Conservation (phyloP, 2,888 invertebrate species). For the Scaptomyza caliginosa region DNA sequence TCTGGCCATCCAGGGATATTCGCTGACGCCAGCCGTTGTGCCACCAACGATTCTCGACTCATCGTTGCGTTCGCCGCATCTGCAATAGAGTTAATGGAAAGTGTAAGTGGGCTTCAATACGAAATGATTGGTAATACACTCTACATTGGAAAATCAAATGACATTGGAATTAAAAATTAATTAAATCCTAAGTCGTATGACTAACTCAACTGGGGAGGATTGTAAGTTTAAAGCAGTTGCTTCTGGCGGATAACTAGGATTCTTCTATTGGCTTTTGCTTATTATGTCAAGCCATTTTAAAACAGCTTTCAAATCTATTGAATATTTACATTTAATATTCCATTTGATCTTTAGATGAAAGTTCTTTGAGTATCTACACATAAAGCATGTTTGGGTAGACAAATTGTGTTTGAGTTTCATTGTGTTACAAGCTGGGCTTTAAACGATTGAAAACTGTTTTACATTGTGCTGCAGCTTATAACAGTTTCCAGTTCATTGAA, state of each 20-base stretch:
- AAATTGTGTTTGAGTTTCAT: not conserved
- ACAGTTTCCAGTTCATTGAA: not conserved
- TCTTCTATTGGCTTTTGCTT: too few species aligned
- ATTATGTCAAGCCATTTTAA: too few species aligned
- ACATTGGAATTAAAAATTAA: not conserved
- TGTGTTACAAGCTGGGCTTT: not conserved
- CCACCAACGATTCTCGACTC: conserved; percentile 93
- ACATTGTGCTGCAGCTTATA: not conserved
- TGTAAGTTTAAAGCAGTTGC: too few species aligned
- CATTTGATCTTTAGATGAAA: not conserved
- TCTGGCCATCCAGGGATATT: conserved; percentile 95
- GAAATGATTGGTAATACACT: conserved; percentile 25
- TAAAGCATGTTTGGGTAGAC: not conserved
- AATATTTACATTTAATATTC: not conserved
- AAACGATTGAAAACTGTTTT: not conserved
- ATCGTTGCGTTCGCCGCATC: conserved; percentile 93
- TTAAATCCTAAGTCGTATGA: not conserved
- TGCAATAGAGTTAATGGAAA: conserved; percentile 33
- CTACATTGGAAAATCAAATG: not conserved
- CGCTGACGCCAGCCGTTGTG: conserved; percentile 89
- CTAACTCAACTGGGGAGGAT: too few species aligned
- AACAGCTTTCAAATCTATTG: not conserved
- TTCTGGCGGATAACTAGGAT: too few species aligned
- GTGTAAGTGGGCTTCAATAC: conserved; percentile 24
- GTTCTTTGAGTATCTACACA: not conserved